Evolutionary conservation across 2,888 invertebrate species (phyloP), one percentile per base, ranked within the genome.

Genomic region (Stegophylla sp.): DNA sequence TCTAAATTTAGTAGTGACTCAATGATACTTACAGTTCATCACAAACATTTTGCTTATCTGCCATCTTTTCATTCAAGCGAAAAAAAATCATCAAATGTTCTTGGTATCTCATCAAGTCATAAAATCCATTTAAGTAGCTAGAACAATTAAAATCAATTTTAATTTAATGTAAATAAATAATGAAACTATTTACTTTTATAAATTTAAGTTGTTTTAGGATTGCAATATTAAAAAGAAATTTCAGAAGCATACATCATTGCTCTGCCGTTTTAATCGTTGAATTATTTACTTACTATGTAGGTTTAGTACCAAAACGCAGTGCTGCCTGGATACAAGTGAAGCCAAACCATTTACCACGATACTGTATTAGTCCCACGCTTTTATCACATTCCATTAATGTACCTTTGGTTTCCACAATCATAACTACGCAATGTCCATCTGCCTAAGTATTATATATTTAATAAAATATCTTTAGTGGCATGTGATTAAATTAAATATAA

Each of bases 261-360:
- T 34, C 7, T 3, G 34, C 7, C 3, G 7, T 34, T n/a, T n/a
- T n/a, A n/a, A 34, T 34, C 3, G 7, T 34, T 34, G 7, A 67
- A 63, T 73, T 82, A 51, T 59, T 64, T 73, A 48, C 66, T 79
- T 51, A 79, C 79, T 71, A 41, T 23, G 34, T 20, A 13, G 79
- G 79, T 48, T 71, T 79, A 0, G 61, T 63, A 41, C 79, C 79
- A 51, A 79, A 79, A 51, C 41, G 41, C 3, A 71, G 0, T 63
- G 51, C 79, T n/a, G 79, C 79, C 61, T 79, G 71, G 7, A 79
- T 51, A 51, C 61, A 51, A 0, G 71, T n/a, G 9, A 79, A 79
- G 0, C 71, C 61, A 23, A 79, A 79, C 61, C 45, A 79, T 34
- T 71, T 4, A 9, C 51, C 69, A 17, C 0, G 17, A 5, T 51